Conservation (phyloP, 2,113 vertebrate species). For the Laticauda laticaudata region DNA sequence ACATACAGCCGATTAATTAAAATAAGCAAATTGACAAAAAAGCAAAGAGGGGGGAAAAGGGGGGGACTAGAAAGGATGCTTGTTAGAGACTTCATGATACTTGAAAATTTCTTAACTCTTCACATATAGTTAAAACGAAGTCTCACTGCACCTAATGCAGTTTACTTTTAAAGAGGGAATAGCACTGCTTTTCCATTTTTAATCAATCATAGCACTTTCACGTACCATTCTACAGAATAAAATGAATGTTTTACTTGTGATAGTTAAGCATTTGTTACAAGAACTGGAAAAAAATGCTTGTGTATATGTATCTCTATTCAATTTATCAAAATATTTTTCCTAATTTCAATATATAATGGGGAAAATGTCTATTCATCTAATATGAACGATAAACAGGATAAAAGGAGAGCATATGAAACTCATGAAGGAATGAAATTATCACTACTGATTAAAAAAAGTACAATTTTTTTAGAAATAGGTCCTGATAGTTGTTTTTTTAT, state of each 20-base stretch:
- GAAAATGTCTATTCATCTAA: neutral
- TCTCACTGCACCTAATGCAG: neutral
- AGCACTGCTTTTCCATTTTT: neutral
- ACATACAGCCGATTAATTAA: neutral
- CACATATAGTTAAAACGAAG: neutral
- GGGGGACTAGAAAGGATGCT: neutral
- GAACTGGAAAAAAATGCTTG: neutral
- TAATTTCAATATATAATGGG: neutral
- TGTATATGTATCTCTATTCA: neutral
- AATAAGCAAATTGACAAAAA: neutral
- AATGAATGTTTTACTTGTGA: neutral
- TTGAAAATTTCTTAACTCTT: neutral
- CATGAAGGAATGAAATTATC: neutral
- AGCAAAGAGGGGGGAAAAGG: neutral
- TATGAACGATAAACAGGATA: neutral
- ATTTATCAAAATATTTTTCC: neutral
- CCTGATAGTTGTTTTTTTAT: neutral
- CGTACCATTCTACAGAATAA: neutral
- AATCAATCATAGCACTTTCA: neutral
- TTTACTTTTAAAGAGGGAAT: neutral
- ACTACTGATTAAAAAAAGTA: neutral
- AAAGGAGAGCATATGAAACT: neutral
- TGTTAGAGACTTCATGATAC: neutral
- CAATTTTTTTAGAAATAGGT: neutral
- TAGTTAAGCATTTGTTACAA: neutral